Evolutionary conservation across 2,888 invertebrate species (phyloP).

Genomic region (Scotopteryx bipunctaria): DNA sequence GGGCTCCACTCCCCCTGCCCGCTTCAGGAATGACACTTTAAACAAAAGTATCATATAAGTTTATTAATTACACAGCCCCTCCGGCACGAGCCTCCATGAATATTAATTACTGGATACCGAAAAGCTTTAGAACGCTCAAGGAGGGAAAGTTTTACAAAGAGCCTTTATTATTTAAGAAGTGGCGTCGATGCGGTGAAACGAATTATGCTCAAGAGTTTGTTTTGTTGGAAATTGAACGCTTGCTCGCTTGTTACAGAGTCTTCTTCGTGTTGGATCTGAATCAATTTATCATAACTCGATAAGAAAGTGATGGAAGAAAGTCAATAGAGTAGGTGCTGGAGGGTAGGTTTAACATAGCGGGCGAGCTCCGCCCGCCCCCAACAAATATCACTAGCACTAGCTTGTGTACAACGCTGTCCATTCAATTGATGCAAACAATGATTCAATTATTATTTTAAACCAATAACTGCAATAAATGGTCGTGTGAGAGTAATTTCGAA

Average conservation of each 20-base stretch:
- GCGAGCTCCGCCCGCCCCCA: constrained; percentile 60
- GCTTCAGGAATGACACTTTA: constrained; percentile 79
- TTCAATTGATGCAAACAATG: constrained; percentile 49
- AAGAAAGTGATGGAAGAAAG: constrained; percentile 82
- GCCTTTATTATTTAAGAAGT: constrained; percentile 83
- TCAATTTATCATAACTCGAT: constrained; percentile 78
- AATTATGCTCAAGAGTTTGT: constrained; percentile 62
- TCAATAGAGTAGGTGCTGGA: constrained; percentile 80
- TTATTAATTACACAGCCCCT: constrained; percentile 83
- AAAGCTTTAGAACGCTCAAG: constrained; percentile 82
- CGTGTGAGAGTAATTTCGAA: neutral
- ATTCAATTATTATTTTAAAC: constrained; percentile 39
- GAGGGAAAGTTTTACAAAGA: constrained; percentile 83
- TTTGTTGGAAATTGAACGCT: constrained; percentile 49
- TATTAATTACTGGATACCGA: constrained; percentile 83
- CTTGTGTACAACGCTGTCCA: constrained; percentile 42
- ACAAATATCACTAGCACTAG: constrained; percentile 54
- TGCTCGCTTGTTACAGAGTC: constrained; percentile 41
- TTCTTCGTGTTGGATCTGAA: constrained; percentile 41
- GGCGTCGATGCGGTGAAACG: constrained; percentile 75
- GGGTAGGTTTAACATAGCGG: constrained; percentile 70
- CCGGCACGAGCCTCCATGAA: constrained; percentile 80
- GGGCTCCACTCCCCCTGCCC: constrained; percentile 47
- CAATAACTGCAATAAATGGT: constrained; percentile 37
- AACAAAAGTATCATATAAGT: constrained; percentile 84